Percentiles rank a stretch among this genome's conserved stretches.
These are phyloP conservation scores for Clarias batrachus DNA, from an alignment of 2,113 vertebrate species.

Conservation along the genomic window DNA sequence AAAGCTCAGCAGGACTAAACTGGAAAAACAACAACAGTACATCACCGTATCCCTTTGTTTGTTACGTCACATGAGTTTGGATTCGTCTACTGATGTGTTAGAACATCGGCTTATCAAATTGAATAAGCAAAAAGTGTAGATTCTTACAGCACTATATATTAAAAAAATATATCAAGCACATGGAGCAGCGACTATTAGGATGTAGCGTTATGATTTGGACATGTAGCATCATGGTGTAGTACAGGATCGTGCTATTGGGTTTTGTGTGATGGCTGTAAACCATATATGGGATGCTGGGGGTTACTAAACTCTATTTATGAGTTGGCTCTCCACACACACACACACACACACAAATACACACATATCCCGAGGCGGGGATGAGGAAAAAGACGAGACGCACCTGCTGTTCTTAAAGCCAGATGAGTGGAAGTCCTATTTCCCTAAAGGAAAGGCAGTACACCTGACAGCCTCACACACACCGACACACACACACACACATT, in stretches of 20 bases:
- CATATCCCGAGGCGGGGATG: conserved; percentile 30
- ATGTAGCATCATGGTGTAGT: background rate
- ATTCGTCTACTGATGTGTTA: background rate
- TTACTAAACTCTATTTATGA: conserved; percentile 45
- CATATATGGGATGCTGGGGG: conserved; percentile 35
- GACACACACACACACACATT: conserved; percentile 8
- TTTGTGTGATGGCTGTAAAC: conserved; percentile 21
- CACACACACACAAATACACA: conserved; percentile 32
- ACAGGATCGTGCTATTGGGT: too few relatives aligned
- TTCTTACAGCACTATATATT: background rate
- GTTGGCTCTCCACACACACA: conserved; percentile 33
- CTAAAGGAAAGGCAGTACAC: conserved; percentile 14
- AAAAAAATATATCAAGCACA: background rate
- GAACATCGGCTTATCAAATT: background rate
- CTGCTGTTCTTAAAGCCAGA: conserved; percentile 42
- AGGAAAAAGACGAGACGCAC: conserved; percentile 43
- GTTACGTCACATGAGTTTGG: background rate
- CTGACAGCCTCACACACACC: background rate
- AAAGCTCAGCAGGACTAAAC: background rate
- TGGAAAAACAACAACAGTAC: background rate
- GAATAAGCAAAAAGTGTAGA: background rate
- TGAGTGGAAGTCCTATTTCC: conserved; percentile 42
- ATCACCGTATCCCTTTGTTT: background rate
- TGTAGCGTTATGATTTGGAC: background rate
- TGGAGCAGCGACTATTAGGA: background rate